phyloP scores from a whole-genome alignment of 1,140 invertebrate species.

The Pogonognathellus flavescens region DNA sequence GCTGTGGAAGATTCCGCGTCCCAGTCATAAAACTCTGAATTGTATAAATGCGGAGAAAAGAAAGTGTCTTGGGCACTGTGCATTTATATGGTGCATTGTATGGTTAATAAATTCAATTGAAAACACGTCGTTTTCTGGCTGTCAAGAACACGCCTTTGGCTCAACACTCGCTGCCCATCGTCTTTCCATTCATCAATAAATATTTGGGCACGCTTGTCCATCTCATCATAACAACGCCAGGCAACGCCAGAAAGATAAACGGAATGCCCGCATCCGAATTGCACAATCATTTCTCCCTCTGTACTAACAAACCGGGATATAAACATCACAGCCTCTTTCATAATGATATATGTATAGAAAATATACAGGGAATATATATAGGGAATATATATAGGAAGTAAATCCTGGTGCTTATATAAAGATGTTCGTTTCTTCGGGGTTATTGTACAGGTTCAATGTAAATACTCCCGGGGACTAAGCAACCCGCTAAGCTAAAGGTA shows the following conservation, averaged over 20 bases:
- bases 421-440: too few species aligned
- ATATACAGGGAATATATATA: too few species aligned
- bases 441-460: too few species aligned
- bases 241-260: slow-evolving; percentile 6
- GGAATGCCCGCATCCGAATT: slow-evolving; percentile 10
- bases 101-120: slow-evolving; percentile 67
- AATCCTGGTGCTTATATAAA: too few species aligned
- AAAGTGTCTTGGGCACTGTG: too few species aligned
- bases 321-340: neutral
- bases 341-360: neutral
- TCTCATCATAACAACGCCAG: slow-evolving; percentile 51
- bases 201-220: slow-evolving; percentile 68
- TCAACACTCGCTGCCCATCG: slow-evolving; percentile 39
- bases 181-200: slow-evolving; percentile 67
- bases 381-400: too few species aligned
- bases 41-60: neutral
- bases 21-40: neutral
- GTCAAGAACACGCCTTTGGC: slow-evolving; percentile 63
- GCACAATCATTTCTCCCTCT: slow-evolving; percentile 8
- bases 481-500: too few species aligned
- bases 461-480: too few species aligned
- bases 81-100: neutral
- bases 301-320: neutral
- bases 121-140: slow-evolving; percentile 55
- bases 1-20: neutral